Evolutionary conservation across 1,140 invertebrate genomes (phyloP), one percentile per base, ranked within the genome.

Genomic region (Chrysopa pallens): DNA sequence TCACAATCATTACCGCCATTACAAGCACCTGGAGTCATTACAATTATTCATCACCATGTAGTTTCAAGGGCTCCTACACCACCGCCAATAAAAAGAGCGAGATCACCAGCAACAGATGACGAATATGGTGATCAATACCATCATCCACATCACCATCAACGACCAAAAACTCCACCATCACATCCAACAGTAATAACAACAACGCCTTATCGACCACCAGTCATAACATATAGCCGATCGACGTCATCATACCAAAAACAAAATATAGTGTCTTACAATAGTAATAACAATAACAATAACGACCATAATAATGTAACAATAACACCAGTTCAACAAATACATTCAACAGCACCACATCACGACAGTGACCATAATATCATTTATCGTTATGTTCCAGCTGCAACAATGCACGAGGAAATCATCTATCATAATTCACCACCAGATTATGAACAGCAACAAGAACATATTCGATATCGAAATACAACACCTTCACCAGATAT

Each of bases 1-100:
- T 84, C 82, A 3, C 73, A 84, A 42, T 83, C 82, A 33, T 53
- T 84, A 42, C 83, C 82, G 0, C 80, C 81, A 0, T 60, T 85
- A 8, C 75, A 76, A 23, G 74, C 74, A 0, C 78, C 77, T 0
- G 70, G 72, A 37, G 70, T 76, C 0, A 68, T 73, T 12, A 69
- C 68, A 42, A 70, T 71, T 3, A 33, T 33, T 6, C 8, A 11
- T 27, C 64, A 67, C 47, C 61, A 68, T 11, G 31, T 17, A 42
- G 38, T 40, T 28, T 15, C 42, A 40, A 45, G 42, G 33, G 48
- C 48, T 9, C 47, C 49, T 8, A 48, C 46, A 5, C 52, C 50
- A 6, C 44, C 40, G 12, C 48, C 51, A 23, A 27, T 8, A 8
- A 9, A 15, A 9, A 38, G 12, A n/a, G 8, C 36, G 5, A 2